Percentiles rank a stretch among this genome's conserved stretches.
Evolutionary conservation across 2,888 invertebrate species (phyloP).

Genomic region (Diadromus collaris): DNA sequence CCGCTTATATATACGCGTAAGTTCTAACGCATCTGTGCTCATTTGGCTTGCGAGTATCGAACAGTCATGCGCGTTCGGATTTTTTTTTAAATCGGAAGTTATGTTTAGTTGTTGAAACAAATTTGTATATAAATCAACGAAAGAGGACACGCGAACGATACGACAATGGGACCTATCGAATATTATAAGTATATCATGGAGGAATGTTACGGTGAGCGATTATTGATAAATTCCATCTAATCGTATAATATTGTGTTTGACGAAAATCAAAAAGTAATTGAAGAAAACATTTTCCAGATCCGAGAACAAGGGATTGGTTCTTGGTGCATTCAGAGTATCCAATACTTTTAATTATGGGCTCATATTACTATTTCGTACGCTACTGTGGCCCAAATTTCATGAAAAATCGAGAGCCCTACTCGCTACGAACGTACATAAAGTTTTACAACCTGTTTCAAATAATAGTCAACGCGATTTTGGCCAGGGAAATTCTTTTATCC

Average conservation of each 20-base stretch:
- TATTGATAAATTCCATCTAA: neutral
- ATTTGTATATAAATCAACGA: neutral
- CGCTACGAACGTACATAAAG: constrained; percentile 85
- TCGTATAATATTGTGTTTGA: neutral
- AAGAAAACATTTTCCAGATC: constrained; percentile 79
- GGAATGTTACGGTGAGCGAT: constrained; percentile 61
- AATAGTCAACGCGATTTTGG: constrained; percentile 65
- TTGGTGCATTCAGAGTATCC: constrained; percentile 84
- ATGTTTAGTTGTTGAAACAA: neutral
- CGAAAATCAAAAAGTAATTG: constrained; percentile 21
- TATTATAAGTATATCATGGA: constrained; percentile 58
- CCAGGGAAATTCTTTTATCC: constrained; percentile 79
- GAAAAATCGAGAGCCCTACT: constrained; percentile 85
- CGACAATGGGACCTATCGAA: constrained; percentile 53
- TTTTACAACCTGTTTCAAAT: constrained; percentile 90
- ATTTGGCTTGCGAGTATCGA: neutral
- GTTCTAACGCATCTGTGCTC: neutral
- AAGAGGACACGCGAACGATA: neutral
- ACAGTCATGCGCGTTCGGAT: neutral
- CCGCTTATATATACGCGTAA: constrained; percentile 16
- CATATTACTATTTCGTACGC: constrained; percentile 83
- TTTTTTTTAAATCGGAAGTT: neutral
- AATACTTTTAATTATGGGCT: constrained; percentile 80
- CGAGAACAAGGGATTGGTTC: constrained; percentile 84
- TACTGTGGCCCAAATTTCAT: constrained; percentile 85